Percentiles rank a stretch among this genome's conserved stretches.
phyloP scores from a whole-genome alignment of 1,140 invertebrate genomes.

The Dendroctonus valens region DNA sequence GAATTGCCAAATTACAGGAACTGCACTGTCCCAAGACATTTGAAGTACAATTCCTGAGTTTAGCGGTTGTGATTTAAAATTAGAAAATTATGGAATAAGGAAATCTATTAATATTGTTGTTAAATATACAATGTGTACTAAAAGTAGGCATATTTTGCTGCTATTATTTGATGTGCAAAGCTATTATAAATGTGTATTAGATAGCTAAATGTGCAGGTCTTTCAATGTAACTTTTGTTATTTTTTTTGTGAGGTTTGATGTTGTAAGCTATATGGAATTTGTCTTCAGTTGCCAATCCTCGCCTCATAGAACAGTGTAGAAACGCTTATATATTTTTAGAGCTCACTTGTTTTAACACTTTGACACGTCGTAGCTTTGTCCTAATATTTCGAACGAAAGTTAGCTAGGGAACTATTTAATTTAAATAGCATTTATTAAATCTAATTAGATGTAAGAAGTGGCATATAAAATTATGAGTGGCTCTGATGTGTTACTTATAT shows the following conservation, averaged over 20 bases:
- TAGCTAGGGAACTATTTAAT: too few relatives aligned
- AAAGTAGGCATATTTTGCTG: slow-evolving; percentile 31
- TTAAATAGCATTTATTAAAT: too few relatives aligned
- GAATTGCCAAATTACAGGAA: too few relatives aligned
- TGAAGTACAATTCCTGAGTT: background rate
- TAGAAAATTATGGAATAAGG: background rate
- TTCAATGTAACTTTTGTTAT: slow-evolving; percentile 2
- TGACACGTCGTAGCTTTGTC: background rate
- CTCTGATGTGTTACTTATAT: too few relatives aligned
- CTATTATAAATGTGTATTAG: slow-evolving; percentile 11
- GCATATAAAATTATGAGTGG: too few relatives aligned
- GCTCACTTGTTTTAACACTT: slow-evolving; percentile 17
- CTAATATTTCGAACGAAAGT: slow-evolving; percentile 5
- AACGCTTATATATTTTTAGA: slow-evolving; percentile 23
- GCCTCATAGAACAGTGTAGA: slow-evolving; percentile 26
- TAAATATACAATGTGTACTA: slow-evolving; percentile 28
- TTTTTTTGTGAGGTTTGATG: slow-evolving; percentile 25
- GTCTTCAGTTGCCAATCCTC: slow-evolving; percentile 27
- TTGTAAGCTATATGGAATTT: slow-evolving; percentile 8
- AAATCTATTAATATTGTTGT: slow-evolving; percentile 2
- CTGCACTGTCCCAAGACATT: too few relatives aligned
- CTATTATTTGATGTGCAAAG: slow-evolving; percentile 30
- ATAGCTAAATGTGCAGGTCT: background rate
- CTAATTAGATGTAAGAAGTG: too few relatives aligned
- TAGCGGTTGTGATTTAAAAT: slow-evolving; percentile 12